These are phyloP conservation scores for Heliconius erato DNA, from an alignment of 2,888 invertebrate species.

Conservation along the genomic window DNA sequence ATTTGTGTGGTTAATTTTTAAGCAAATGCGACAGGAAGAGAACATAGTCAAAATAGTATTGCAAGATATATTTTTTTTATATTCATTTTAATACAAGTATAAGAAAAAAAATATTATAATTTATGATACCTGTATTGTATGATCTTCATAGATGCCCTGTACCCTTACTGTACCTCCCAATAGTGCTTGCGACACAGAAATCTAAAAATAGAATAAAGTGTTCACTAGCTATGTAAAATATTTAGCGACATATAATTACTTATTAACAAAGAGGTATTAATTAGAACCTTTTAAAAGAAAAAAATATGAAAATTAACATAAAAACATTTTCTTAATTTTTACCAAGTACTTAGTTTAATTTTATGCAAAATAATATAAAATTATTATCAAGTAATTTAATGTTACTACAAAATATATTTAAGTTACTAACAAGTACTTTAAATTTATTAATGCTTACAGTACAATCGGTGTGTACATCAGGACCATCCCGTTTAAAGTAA, in stretches of 20 bases:
- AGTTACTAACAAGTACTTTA: not conserved
- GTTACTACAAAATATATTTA: not conserved
- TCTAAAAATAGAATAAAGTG: constrained; percentile 71
- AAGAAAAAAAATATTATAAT: not conserved
- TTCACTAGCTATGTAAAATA: not conserved
- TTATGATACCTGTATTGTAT: constrained; percentile 91
- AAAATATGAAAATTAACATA: too few species aligned
- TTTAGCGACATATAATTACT: too few species aligned
- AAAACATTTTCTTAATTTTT: too few species aligned
- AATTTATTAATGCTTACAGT: constrained; percentile 64
- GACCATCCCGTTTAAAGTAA: constrained; percentile 96
- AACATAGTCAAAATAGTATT: not conserved
- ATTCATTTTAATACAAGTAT: too few species aligned
- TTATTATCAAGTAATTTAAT: too few species aligned
- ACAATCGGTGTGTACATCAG: constrained; percentile 98
- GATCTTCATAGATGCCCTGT: constrained; percentile 98
- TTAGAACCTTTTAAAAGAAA: too few species aligned
- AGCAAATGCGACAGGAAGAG: not conserved
- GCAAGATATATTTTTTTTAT: not conserved
- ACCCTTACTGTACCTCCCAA: constrained; percentile 97
- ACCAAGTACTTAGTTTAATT: not conserved
- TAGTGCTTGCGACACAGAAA: constrained; percentile 96
- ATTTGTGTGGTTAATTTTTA: not conserved
- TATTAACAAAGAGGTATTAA: too few species aligned
- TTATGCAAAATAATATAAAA: too few species aligned